Conservation (phyloP, 1,140 invertebrate species). For the Drosophila nannoptera region DNA sequence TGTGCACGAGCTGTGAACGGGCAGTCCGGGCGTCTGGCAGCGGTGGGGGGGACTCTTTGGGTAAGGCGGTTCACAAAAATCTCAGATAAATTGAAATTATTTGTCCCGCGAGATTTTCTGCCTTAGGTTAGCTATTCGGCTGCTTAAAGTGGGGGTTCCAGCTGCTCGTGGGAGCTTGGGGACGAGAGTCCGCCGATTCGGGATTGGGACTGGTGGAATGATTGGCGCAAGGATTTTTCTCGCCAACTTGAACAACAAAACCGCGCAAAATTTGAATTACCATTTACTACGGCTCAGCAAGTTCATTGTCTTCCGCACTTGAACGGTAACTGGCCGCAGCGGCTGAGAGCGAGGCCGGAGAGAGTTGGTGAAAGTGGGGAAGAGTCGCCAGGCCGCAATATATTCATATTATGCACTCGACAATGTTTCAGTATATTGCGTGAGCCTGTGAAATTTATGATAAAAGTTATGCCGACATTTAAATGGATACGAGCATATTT, state of each 20-base stretch:
- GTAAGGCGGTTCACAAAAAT: slow-evolving; percentile 28
- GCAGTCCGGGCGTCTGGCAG: neutral
- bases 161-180: neutral
- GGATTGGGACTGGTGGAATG: neutral
- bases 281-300: neutral
- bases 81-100: slow-evolving; percentile 60
- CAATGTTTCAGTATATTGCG: slow-evolving; percentile 19
- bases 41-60: neutral
- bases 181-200: neutral
- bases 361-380: no score
- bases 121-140: neutral
- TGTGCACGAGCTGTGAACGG: slow-evolving; percentile 5
- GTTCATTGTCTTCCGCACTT: slow-evolving; percentile 38
- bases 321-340: slow-evolving; percentile 12
- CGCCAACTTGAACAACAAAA: slow-evolving; percentile 8
- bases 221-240: slow-evolving; percentile 3
- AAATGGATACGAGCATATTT: slow-evolving; percentile 19
- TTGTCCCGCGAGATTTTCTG: slow-evolving; percentile 34
- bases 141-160: neutral
- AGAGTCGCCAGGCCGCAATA: slow-evolving; percentile 26
- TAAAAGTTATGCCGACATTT: slow-evolving; percentile 56
- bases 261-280: slow-evolving; percentile 13
- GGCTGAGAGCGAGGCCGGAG: neutral
- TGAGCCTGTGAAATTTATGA: slow-evolving; percentile 55
- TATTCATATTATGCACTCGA: slow-evolving; percentile 53